Evolutionary conservation across 2,888 invertebrate genomes (phyloP).

Genomic region (Parnassius smintheus): DNA sequence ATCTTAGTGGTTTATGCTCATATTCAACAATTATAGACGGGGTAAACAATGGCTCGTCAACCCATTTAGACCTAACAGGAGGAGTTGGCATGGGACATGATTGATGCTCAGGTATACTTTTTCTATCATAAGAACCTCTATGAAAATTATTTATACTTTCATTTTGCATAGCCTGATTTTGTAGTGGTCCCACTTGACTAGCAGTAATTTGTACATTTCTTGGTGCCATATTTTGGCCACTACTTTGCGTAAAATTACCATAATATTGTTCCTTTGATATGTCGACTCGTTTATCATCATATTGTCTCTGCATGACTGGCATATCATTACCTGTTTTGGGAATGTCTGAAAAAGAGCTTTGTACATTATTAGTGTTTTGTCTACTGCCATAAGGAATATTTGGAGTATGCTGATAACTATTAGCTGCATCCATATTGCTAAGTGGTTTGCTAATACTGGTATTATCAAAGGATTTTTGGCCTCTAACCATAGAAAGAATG

Average conservation of each 20-base stretch:
- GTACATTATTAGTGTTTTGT: slow-evolving; percentile 39
- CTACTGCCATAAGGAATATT: slow-evolving; percentile 44
- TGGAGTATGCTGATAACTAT: slow-evolving; percentile 23
- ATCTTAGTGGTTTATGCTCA: slow-evolving; percentile 82
- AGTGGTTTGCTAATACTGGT: background rate
- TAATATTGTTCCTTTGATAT: slow-evolving; percentile 44
- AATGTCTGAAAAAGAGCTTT: background rate
- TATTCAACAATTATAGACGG: slow-evolving; percentile 86
- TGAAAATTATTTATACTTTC: slow-evolving; percentile 38
- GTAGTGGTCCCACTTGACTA: slow-evolving; percentile 38
- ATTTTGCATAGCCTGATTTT: slow-evolving; percentile 37
- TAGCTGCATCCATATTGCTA: slow-evolving; percentile 5
- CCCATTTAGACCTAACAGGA: slow-evolving; percentile 50
- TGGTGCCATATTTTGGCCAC: slow-evolving; percentile 31
- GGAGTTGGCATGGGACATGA: slow-evolving; percentile 29
- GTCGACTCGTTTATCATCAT: slow-evolving; percentile 33
- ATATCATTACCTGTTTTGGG: slow-evolving; percentile 32
- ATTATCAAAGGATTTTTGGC: slow-evolving; percentile 32
- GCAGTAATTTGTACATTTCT: slow-evolving; percentile 34
- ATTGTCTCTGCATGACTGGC: slow-evolving; percentile 24
- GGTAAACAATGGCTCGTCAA: slow-evolving; percentile 72
- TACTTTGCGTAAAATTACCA: slow-evolving; percentile 45
- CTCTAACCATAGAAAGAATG: slow-evolving; percentile 75
- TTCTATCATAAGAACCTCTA: slow-evolving; percentile 34
- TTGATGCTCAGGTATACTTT: slow-evolving; percentile 24